Conservation (phyloP, 2,797 vertebrate species). For the Coregonus ussuriensis region DNA sequence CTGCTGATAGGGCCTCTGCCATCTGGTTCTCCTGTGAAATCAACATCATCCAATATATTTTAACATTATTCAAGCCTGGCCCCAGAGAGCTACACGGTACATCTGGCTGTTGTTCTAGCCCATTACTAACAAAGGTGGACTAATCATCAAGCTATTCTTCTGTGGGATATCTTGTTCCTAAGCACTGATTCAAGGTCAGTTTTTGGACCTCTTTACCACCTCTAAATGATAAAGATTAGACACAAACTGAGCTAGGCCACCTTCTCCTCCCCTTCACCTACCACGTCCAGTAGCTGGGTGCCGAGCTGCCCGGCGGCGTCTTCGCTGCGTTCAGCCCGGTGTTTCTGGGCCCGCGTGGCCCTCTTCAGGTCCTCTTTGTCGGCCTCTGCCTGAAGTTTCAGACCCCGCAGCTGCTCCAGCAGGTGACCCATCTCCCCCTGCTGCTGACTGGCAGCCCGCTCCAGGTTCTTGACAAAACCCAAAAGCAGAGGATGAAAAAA, state of each 20-base stretch:
- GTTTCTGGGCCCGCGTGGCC: conserved; percentile 83
- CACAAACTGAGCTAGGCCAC: background rate
- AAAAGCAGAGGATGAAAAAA: conserved; percentile 9
- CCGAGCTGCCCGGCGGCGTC: conserved; percentile 78
- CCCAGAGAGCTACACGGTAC: background rate
- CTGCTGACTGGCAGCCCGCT: conserved; percentile 77
- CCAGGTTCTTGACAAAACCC: conserved; percentile 77
- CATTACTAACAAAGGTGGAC: background rate
- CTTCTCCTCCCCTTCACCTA: conserved; percentile 42
- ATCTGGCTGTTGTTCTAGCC: background rate
- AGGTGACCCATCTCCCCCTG: conserved; percentile 77
- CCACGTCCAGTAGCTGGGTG: conserved; percentile 83
- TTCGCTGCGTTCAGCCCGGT: conserved; percentile 82
- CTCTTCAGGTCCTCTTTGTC: conserved; percentile 87
- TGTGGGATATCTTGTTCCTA: background rate
- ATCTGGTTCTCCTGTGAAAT: conserved; percentile 81
- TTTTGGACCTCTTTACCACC: no score
- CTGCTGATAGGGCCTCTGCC: conserved; percentile 74
- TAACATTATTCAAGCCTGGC: background rate
- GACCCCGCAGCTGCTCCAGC: conserved; percentile 74
- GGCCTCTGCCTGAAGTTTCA: conserved; percentile 71
- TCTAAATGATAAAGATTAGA: no score
- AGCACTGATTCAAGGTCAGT: no score
- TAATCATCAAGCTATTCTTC: background rate
- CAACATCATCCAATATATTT: background rate